Base-by-base conservation (phyloP, 2,113 vertebrate species). In the Empidonax alnorum region DNA sequence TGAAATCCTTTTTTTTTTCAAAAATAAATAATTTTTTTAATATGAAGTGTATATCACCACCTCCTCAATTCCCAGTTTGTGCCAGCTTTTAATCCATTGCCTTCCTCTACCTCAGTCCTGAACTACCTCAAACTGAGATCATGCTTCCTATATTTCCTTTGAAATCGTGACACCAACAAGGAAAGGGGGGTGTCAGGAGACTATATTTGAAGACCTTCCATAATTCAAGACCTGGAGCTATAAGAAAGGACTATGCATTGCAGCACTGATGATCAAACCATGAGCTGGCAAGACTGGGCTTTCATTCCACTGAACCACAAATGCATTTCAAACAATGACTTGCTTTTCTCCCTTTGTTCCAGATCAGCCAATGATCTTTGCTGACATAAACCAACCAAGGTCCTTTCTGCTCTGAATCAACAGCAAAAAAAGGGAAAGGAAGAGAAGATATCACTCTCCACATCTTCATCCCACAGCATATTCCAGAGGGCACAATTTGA, bases 351-450 rank as follows among this genome's bases (percentile, higher is more conserved):
- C 68, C 87, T 97, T 95, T 86, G 91, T 96, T 96, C 95, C 92
- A 92, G 52, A 96, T 72, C 84, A 96, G 78, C 86, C 94, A 75
- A 37, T 75, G 62, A 69, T 80, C 76, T 97, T 92, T 94, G 87
- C 85, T 96, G 73, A 92, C 95, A 95, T 55, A 78, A 94, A 96
- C 83, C 67, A 63, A 84, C 75, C 87, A 46, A 73, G 93, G 97
- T 95, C 84, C 92, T 87, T 94, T 94, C 90, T 97, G 50, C 72
- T 95, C 79, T 93, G 95, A 97, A 96, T 95, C 94, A 93, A 94
- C 96, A 97, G 46, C 71, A 90, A 77, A 92, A 39, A 77, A 83
- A 91, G 49, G 27, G 67, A 68, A 95, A 89, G 87, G 39, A 88
- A 82, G 41, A 74, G 75, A 86, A 92, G 69, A 42, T 92, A 92